These are phyloP conservation scores for Bombus huntii DNA, from an alignment of 1,140 invertebrate genomes.

Conservation along the genomic window DNA sequence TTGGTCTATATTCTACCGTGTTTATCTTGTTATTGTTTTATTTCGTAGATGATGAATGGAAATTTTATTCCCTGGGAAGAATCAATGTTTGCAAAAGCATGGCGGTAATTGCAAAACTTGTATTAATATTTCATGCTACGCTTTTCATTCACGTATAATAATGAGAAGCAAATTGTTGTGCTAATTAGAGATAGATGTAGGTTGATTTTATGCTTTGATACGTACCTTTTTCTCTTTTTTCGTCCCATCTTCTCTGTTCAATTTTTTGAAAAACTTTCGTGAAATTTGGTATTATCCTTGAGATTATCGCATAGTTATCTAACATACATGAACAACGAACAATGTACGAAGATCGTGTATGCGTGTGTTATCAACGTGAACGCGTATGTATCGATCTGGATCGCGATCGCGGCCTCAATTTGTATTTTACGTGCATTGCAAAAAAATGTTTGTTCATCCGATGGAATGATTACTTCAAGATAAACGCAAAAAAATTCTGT, in stretches of 20 bases:
- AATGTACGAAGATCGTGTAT: not conserved
- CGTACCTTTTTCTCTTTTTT: too few species aligned
- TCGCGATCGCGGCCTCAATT: conserved; percentile 9
- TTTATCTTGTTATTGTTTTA: not conserved
- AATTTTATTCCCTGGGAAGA: not conserved
- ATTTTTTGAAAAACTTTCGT: too few species aligned
- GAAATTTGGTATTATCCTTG: too few species aligned
- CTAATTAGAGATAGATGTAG: not conserved
- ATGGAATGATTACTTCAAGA: not conserved
- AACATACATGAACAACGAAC: not conserved
- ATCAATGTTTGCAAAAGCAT: not conserved
- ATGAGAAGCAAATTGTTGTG: not conserved
- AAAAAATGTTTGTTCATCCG: not conserved
- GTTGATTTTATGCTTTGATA: not conserved
- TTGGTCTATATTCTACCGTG: not conserved
- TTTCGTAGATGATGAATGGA: not conserved
- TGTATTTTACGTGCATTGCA: not conserved
- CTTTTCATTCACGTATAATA: not conserved
- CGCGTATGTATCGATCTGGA: not conserved
- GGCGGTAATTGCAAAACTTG: not conserved
- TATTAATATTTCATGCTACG: not conserved
- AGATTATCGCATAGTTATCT: too few species aligned
- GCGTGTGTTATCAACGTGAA: not conserved
- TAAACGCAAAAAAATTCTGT: not conserved
- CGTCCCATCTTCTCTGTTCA: too few species aligned